Base-by-base conservation (phyloP, 2,888 invertebrate species). In the Entomobrya proxima region DNA sequence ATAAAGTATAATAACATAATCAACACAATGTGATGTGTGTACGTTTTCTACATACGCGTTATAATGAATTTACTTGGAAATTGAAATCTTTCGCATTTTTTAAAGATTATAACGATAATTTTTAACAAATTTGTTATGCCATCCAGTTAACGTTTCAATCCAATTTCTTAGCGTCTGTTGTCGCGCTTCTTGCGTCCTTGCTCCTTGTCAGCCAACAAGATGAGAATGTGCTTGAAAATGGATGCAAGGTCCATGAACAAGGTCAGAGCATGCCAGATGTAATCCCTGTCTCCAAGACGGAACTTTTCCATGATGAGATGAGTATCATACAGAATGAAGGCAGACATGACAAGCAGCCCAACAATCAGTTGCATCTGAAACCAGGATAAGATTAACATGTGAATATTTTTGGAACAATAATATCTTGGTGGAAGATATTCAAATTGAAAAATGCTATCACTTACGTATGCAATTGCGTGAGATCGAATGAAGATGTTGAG, bases 271-370 rank as follows among this genome's bases (percentile, higher is more conserved):
- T 98, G 98, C 93, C 92, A 92, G 89, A 99, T 95, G 92, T 96
- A 98, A 93, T 99, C 98, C 92, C 95, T 96, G 93, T 95, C 98
- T 86, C 98, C 98, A 92, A 94, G 94, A 88, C 97, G 94, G 86
- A 88, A 87, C 92, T 98, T 98, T 92, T 98, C 98, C 91, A 98
- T 95, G 90, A 98, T 98, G 89, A 97, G 93, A 93, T 98, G 98
- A n/a, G 99, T 99, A 92, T 99, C 99, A 91, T 96, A 99, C 88
- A 99, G 93, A 15, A 99, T 95, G 92, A 98, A 99, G 84, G 96
- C 98, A 91, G 98, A 98, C 96, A 98, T 97, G 61, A 98, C 93
- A 90, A 95, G 93, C 77, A 99, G 93, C 87, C 98, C 98, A 89
- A 97, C 92, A 92, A 98, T 98, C 77, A 98, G 93, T 91, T 98